A percentile compares a stretch with the other conserved stretches of the same genome.
Evolutionary conservation across 2,113 vertebrate species (phyloP).

Genomic region (Anser brachyrhynchus): DNA sequence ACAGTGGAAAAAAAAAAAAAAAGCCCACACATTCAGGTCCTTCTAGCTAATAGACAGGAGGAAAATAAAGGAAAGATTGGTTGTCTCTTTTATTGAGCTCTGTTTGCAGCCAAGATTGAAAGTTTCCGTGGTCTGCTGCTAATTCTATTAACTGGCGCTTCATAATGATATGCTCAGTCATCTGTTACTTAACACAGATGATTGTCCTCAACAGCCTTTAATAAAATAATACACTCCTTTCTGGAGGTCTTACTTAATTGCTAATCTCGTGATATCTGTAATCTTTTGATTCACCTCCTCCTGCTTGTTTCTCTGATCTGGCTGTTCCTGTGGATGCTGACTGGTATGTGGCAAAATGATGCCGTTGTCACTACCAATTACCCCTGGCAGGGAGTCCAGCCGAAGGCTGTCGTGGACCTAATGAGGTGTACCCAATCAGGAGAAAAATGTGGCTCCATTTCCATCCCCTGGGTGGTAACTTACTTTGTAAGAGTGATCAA

Average conservation of each 20-base stretch:
- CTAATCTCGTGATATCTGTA: background rate
- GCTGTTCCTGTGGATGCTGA: background rate
- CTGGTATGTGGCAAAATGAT: background rate
- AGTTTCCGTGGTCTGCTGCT: background rate
- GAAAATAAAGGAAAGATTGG: background rate
- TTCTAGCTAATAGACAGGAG: background rate
- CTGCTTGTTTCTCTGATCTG: background rate
- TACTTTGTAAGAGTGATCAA: background rate
- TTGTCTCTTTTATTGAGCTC: background rate
- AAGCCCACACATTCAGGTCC: background rate
- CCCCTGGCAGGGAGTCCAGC: background rate
- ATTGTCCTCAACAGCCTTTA: background rate
- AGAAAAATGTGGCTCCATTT: background rate
- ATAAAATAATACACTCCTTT: background rate
- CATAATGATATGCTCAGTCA: background rate
- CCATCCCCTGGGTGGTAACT: background rate
- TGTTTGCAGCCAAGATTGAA: background rate
- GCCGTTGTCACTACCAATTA: constrained; percentile 19
- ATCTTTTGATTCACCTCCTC: background rate
- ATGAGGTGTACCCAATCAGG: constrained; percentile 39
- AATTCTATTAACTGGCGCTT: background rate
- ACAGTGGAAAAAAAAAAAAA: background rate
- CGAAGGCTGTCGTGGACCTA: constrained; percentile 7
- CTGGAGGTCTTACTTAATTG: background rate
- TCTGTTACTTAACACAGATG: background rate